A percentile compares a stretch with the other conserved stretches of the same genome.
phyloP scores from a whole-genome alignment of 2,888 invertebrate genomes.

The Lypha dubia region DNA sequence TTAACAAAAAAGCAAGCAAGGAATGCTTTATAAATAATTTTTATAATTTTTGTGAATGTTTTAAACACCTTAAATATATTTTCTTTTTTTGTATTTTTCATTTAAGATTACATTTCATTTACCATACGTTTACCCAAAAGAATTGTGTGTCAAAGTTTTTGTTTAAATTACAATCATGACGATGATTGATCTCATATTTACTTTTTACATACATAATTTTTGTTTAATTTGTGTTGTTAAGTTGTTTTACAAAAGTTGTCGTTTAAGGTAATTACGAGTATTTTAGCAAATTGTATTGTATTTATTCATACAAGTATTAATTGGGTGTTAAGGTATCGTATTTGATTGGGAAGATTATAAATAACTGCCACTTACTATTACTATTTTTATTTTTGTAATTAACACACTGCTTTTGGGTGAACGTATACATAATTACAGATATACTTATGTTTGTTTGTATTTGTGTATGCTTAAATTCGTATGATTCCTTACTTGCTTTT shows the following conservation, averaged over 20 bases:
- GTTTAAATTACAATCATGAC: conserved; percentile 61
- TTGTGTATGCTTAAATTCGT: background rate
- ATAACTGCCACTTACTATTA: too few species aligned
- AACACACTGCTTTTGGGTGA: conserved; percentile 70
- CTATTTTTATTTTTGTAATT: conserved; percentile 57
- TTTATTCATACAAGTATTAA: background rate
- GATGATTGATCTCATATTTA: conserved; percentile 47
- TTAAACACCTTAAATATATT: conserved; percentile 1
- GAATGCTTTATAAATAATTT: conserved; percentile 52
- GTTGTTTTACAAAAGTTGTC: conserved; percentile 24
- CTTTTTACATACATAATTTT: conserved; percentile 8
- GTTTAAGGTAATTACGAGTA: conserved; percentile 37
- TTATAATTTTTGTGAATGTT: conserved; percentile 19
- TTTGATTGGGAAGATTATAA: background rate
- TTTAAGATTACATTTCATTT: conserved; percentile 79
- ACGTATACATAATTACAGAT: conserved; percentile 42
- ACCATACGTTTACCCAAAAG: conserved; percentile 81
- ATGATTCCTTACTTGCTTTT: conserved; percentile 68
- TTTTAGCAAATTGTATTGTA: conserved; percentile 12
- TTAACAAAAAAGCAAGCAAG: conserved; percentile 69
- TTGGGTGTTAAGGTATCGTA: conserved; percentile 22
- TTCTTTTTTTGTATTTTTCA: conserved; percentile 33
- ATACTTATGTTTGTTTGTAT: too few species aligned
- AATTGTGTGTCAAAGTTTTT: conserved; percentile 80
- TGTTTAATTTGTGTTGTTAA: conserved; percentile 1